A percentile compares a stretch with the other conserved stretches of the same genome.
Conservation (phyloP, 2,113 vertebrate genomes). For the Thomomys bottae region DNA sequence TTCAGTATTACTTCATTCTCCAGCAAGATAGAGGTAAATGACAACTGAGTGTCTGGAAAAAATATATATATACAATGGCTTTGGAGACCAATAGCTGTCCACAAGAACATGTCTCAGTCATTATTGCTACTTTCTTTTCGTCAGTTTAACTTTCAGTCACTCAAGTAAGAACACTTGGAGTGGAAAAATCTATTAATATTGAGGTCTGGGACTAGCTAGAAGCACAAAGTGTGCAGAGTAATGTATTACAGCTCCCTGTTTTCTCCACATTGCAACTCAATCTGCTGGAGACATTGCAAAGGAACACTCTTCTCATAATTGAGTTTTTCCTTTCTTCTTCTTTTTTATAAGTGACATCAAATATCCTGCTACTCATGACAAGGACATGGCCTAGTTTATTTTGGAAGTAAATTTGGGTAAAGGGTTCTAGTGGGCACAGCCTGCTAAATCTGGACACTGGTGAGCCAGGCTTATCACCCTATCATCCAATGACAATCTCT, state of each 20-base stretch:
- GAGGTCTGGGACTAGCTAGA: slow-evolving; percentile 14
- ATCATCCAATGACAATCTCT: neutral
- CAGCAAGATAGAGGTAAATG: slow-evolving; percentile 31
- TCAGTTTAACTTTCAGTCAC: slow-evolving; percentile 60
- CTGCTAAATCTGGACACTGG: neutral
- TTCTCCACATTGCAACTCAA: slow-evolving; percentile 19
- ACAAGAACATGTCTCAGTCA: slow-evolving; percentile 13
- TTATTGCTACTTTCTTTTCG: slow-evolving; percentile 61
- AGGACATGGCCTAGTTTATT: slow-evolving; percentile 31
- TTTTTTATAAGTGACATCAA: slow-evolving; percentile 27
- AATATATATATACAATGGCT: too few relatives aligned
- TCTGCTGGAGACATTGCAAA: slow-evolving; percentile 50
- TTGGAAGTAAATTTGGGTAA: neutral
- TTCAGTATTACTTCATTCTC: slow-evolving; percentile 15
- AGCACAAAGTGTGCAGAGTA: neutral
- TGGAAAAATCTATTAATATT: slow-evolving; percentile 64
- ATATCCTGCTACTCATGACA: neutral
- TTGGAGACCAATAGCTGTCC: slow-evolving; percentile 37
- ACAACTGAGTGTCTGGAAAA: slow-evolving; percentile 12
- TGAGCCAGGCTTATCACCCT: neutral
- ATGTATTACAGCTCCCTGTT: neutral
- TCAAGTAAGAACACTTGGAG: slow-evolving; percentile 52
- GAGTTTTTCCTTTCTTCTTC: too few relatives aligned
- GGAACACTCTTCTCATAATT: slow-evolving; percentile 2
- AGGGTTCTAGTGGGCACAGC: neutral